phyloP scores from a whole-genome alignment of 2,113 vertebrate genomes.

The Dinomys branickii region DNA sequence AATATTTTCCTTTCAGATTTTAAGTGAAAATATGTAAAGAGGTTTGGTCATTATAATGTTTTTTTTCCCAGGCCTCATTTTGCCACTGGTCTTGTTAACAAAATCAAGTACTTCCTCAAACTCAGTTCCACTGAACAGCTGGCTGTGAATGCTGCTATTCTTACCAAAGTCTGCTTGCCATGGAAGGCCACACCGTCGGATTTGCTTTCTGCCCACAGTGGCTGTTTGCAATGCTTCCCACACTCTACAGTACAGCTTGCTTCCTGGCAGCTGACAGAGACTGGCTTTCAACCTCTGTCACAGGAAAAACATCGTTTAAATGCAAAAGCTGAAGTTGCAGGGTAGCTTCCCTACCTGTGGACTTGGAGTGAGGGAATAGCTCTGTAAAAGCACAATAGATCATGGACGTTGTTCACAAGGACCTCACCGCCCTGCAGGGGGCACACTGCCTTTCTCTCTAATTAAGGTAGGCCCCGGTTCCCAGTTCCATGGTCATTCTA shows the following conservation, averaged over 20 bases:
- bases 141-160: conserved; percentile 21
- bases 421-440: conserved; percentile 74
- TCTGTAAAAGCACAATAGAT: neutral
- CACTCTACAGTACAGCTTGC: neutral
- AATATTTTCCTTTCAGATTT: neutral
- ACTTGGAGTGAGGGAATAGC: neutral
- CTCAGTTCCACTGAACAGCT: neutral
- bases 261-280: neutral
- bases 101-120: neutral
- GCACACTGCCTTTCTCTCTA: conserved; percentile 67
- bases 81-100: neutral
- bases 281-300: neutral
- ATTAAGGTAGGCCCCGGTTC: neutral
- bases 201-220: neutral
- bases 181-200: neutral
- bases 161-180: conserved; percentile 12
- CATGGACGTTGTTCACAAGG: neutral
- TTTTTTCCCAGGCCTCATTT: neutral
- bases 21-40: neutral
- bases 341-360: neutral
- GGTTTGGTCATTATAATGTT: neutral
- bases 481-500: neutral
- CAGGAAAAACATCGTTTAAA: neutral
- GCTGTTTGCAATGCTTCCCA: neutral
- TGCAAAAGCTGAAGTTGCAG: neutral